Evolutionary conservation across 2,797 vertebrate genomes (phyloP).

Genomic region (Galaxias olidus): DNA sequence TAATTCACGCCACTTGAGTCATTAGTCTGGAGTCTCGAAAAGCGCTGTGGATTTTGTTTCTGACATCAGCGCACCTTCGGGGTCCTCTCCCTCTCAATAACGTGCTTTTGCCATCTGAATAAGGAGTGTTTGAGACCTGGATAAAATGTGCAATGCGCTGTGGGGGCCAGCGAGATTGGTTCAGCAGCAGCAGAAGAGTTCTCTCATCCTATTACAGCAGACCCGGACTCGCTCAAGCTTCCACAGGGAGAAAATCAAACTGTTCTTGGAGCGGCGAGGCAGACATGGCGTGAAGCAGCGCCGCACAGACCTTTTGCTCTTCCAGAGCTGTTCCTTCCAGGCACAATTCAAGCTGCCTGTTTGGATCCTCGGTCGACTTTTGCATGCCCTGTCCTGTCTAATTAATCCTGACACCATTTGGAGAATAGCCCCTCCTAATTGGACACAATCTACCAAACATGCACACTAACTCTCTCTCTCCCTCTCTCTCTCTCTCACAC

Average conservation of each 20-base stretch:
- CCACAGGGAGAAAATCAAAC: slow-evolving; percentile 38
- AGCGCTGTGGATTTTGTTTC: slow-evolving; percentile 44
- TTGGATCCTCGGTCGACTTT: slow-evolving; percentile 33
- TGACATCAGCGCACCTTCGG: slow-evolving; percentile 37
- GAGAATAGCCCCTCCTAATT: slow-evolving; percentile 67
- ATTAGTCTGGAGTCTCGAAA: slow-evolving; percentile 28
- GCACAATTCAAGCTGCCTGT: slow-evolving; percentile 27
- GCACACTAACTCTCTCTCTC: not conserved
- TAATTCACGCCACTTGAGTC: slow-evolving; percentile 33
- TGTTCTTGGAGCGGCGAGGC: slow-evolving; percentile 30
- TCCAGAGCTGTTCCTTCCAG: slow-evolving; percentile 7
- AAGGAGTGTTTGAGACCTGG: slow-evolving; percentile 49
- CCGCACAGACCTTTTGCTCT: not conserved
- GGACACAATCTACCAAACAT: slow-evolving; percentile 38
- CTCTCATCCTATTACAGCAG: slow-evolving; percentile 54
- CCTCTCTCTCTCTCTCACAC: not conserved
- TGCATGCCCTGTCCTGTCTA: slow-evolving; percentile 57
- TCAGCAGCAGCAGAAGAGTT: slow-evolving; percentile 21
- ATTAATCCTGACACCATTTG: slow-evolving; percentile 64
- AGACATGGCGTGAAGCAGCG: not conserved
- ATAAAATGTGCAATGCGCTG: slow-evolving; percentile 51
- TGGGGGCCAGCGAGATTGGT: slow-evolving; percentile 48
- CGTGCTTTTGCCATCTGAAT: slow-evolving; percentile 28
- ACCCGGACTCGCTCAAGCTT: slow-evolving; percentile 33
- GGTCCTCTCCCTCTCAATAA: slow-evolving; percentile 32